Conservation (phyloP, 2,888 invertebrate genomes). For the Corythucha ciliata region DNA sequence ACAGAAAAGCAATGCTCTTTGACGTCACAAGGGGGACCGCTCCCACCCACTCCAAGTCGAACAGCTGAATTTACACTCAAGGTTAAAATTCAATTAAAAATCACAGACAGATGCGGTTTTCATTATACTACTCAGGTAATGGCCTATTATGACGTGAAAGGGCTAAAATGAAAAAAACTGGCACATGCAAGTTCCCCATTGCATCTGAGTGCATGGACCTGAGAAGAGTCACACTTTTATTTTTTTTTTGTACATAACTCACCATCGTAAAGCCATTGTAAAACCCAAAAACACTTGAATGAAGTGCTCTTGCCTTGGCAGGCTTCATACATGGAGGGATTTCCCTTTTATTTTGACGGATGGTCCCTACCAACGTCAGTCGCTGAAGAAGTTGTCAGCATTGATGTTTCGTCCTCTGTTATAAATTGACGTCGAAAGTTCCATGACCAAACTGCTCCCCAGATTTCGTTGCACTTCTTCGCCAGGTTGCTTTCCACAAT, state of each 20-base stretch:
- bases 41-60: too few species aligned
- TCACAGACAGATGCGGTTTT: too few species aligned
- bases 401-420: slow-evolving; percentile 31
- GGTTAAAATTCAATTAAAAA: too few species aligned
- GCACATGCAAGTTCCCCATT: too few species aligned
- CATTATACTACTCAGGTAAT: too few species aligned
- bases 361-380: slow-evolving; percentile 29
- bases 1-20: too few species aligned
- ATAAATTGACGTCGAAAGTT: slow-evolving; percentile 20
- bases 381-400: slow-evolving; percentile 30
- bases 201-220: too few species aligned
- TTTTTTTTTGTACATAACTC: slow-evolving; percentile 8
- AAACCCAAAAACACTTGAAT: slow-evolving; percentile 14
- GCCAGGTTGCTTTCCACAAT: slow-evolving; percentile 25
- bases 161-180: too few species aligned
- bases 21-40: too few species aligned
- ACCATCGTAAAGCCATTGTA: slow-evolving; percentile 22
- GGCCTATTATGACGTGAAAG: too few species aligned
- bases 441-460: slow-evolving; percentile 21
- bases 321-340: background rate
- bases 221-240: slow-evolving; percentile 21
- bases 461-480: slow-evolving; percentile 19
- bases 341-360: slow-evolving; percentile 20
- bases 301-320: slow-evolving; percentile 1
- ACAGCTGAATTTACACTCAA: too few species aligned